Evolutionary conservation across 1,140 invertebrate genomes (phyloP).

Genomic region (Drosophila varians): DNA sequence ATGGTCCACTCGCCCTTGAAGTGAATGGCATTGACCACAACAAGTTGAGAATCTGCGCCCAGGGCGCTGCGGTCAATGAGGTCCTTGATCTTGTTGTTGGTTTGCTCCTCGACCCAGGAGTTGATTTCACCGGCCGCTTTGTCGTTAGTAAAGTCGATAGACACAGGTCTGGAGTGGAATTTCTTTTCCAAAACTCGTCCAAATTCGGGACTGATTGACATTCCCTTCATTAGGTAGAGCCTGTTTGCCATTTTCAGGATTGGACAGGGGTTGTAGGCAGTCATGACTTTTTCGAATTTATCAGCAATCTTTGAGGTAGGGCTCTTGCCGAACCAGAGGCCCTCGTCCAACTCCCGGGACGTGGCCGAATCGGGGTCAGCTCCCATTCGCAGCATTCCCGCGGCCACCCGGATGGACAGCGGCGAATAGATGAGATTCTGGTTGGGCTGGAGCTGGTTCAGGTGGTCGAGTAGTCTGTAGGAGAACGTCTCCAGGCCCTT

Average conservation of each 20-base stretch:
- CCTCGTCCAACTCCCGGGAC: constrained; percentile 83
- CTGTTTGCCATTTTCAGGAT: constrained; percentile 86
- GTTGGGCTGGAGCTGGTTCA: constrained; percentile 21
- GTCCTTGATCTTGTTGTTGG: constrained; percentile 88
- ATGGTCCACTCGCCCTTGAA: constrained; percentile 89
- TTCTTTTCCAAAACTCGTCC: constrained; percentile 82
- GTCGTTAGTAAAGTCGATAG: constrained; percentile 85
- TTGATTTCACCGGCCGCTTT: constrained; percentile 86
- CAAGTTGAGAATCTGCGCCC: constrained; percentile 85
- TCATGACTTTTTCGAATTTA: constrained; percentile 48
- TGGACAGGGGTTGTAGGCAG: constrained; percentile 68
- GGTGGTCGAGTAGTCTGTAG: constrained; percentile 22
- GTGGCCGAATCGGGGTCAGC: constrained; percentile 84
- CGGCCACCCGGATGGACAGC: constrained; percentile 80
- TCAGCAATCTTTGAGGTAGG: constrained; percentile 32
- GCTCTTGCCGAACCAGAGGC: constrained; percentile 70
- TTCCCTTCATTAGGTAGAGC: constrained; percentile 85
- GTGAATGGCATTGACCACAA: constrained; percentile 93
- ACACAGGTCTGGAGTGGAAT: constrained; percentile 84
- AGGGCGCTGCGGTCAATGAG: constrained; percentile 86
- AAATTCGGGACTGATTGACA: constrained; percentile 74
- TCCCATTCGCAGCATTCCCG: constrained; percentile 84
- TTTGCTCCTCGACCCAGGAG: constrained; percentile 88
- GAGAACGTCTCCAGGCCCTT: constrained; percentile 42
- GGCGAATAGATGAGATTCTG: constrained; percentile 84